Percentiles rank a stretch among this genome's conserved stretches.
phyloP scores from a whole-genome alignment of 2,888 invertebrate genomes.

The Sturmia bella region DNA sequence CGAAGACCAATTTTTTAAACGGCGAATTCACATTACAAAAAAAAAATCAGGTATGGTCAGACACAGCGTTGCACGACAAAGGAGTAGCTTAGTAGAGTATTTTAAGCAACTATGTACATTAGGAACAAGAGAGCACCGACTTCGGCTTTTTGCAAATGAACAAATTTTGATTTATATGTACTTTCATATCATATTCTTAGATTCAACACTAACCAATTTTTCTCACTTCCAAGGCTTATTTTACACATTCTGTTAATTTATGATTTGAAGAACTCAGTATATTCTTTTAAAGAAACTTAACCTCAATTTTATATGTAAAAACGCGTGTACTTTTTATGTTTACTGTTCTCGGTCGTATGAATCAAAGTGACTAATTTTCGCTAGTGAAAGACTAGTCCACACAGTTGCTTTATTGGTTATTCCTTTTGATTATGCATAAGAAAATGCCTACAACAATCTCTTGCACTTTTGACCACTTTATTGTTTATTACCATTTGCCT shows the following conservation, averaged over 20 bases:
- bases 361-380: constrained; percentile 65
- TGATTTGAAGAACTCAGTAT: constrained; percentile 52
- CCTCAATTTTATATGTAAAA: constrained; percentile 65
- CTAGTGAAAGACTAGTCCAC: constrained; percentile 32
- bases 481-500: constrained; percentile 28
- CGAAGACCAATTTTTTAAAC: constrained; percentile 64
- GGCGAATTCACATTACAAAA: constrained; percentile 60
- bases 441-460: constrained; percentile 17
- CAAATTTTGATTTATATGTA: background rate
- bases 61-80: constrained; percentile 35
- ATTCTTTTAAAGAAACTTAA: constrained; percentile 70
- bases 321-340: constrained; percentile 62
- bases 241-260: background rate
- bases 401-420: constrained; percentile 51
- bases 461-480: constrained; percentile 9
- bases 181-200: background rate
- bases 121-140: constrained; percentile 30
- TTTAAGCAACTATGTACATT: constrained; percentile 26
- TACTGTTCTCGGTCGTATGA: constrained; percentile 56
- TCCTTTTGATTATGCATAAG: constrained; percentile 47
- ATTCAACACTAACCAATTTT: background rate
- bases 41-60: constrained; percentile 36
- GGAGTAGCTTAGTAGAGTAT: background rate
- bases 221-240: background rate
- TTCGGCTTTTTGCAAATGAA: constrained; percentile 30